These are phyloP conservation scores for Heliothis subflexa DNA, from an alignment of 1,140 invertebrate species.

Conservation along the genomic window DNA sequence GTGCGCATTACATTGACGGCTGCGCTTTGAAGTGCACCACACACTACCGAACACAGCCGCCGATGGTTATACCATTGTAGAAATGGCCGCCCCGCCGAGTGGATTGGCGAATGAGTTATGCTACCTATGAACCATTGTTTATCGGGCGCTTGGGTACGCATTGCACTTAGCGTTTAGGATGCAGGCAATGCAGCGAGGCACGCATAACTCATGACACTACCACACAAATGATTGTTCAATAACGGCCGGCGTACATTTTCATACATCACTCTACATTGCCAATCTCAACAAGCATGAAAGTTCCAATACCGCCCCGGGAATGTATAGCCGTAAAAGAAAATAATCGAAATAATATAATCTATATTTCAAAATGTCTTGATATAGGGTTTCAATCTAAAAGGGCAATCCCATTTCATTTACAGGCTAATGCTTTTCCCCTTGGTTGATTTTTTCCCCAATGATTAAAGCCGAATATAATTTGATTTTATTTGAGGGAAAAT, in stretches of 20 bases:
- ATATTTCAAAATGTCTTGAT: constrained; percentile 15
- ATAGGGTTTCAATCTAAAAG: constrained; percentile 35
- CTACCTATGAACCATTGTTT: constrained; percentile 19
- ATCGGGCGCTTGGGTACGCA: background rate
- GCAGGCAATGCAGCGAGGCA: background rate
- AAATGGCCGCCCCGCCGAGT: background rate
- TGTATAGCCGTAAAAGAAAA: background rate
- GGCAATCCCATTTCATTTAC: constrained; percentile 3
- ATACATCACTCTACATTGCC: background rate
- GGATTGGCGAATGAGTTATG: background rate
- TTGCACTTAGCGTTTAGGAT: constrained; percentile 5
- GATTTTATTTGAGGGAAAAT: constrained; percentile 30
- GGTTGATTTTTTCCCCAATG: constrained; percentile 34
- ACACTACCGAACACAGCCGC: background rate
- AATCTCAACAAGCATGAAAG: background rate
- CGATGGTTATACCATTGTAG: background rate
- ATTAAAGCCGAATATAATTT: constrained; percentile 36
- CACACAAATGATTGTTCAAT: background rate
- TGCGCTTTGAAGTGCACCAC: too few relatives aligned
- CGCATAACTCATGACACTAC: background rate
- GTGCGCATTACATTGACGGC: constrained; percentile 21
- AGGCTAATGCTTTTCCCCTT: constrained; percentile 23
- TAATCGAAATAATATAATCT: background rate
- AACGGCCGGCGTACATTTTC: background rate
- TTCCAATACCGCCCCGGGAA: too few relatives aligned